These are phyloP conservation scores for Oryzias dopingdopingensis DNA, from an alignment of 2,797 vertebrate species.

Conservation along the genomic window DNA sequence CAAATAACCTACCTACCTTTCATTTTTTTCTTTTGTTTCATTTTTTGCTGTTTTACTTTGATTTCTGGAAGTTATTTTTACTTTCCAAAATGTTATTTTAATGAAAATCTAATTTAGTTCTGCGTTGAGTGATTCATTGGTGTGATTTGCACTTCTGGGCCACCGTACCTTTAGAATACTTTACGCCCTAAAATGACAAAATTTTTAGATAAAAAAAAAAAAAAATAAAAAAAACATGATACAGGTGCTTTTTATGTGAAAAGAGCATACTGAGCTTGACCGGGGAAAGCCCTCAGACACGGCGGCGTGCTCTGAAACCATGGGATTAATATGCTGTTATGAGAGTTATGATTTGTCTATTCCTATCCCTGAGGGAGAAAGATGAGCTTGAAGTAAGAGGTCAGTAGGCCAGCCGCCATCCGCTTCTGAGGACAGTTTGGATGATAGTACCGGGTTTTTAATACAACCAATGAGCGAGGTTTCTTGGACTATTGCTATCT, in stretches of 20 bases:
- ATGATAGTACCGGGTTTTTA: constrained; percentile 46
- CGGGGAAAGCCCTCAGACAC: constrained; percentile 49
- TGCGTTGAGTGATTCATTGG: too few relatives aligned
- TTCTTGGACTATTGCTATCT: constrained; percentile 35
- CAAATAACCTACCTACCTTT: background rate
- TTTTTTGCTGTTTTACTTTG: too few relatives aligned
- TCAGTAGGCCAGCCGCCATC: constrained; percentile 62
- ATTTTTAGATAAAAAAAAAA: background rate
- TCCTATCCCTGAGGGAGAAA: constrained; percentile 46
- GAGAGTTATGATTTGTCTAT: constrained; percentile 54
- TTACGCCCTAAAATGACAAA: too few relatives aligned
- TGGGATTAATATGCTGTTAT: constrained; percentile 69
- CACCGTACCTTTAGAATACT: too few relatives aligned
- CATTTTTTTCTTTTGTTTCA: constrained; percentile 1
- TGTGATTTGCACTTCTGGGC: too few relatives aligned
- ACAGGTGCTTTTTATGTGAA: constrained; percentile 44
- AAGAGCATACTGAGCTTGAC: constrained; percentile 37
- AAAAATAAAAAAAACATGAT: constrained; percentile 9
- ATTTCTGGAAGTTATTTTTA: too few relatives aligned
- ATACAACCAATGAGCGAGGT: constrained; percentile 51
- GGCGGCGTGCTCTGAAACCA: constrained; percentile 47
- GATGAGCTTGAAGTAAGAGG: constrained; percentile 63
- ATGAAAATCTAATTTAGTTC: too few relatives aligned
- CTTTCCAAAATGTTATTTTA: too few relatives aligned
- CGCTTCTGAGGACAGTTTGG: constrained; percentile 34